A percentile compares a stretch with the other conserved stretches of the same genome.
Evolutionary conservation across 2,797 vertebrate species (phyloP).

Genomic region (Dryobates pubescens): DNA sequence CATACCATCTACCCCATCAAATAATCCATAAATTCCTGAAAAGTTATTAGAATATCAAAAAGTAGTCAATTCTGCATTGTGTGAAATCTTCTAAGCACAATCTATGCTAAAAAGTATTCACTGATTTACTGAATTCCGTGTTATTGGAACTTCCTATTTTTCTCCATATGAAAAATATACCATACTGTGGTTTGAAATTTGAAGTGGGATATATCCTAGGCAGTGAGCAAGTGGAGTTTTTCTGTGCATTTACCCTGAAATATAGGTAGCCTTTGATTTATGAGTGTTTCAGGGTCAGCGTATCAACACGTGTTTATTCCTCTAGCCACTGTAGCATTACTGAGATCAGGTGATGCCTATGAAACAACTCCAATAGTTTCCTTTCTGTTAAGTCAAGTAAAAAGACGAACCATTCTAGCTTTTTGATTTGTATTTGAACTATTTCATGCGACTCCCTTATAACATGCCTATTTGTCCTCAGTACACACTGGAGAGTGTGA

Average conservation of each 20-base stretch:
- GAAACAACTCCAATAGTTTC: neutral
- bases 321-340: neutral
- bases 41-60: neutral
- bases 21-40: neutral
- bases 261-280: neutral
- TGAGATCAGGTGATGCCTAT: neutral
- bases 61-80: neutral
- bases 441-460: conserved; percentile 39
- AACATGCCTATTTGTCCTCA: conserved; percentile 58
- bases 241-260: neutral
- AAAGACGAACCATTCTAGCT: conserved; percentile 18
- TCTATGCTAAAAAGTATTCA: neutral
- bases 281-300: neutral
- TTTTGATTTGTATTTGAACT: conserved; percentile 57
- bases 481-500: conserved; percentile 16
- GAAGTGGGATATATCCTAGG: neutral
- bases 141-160: neutral
- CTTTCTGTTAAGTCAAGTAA: neutral
- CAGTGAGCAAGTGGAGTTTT: neutral
- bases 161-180: neutral
- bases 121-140: neutral
- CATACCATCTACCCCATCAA: neutral
- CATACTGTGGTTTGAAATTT: neutral
- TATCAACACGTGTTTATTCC: neutral
- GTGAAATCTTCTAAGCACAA: neutral